Conservation (phyloP, 2,888 invertebrate species). For the Drosophila suboccidentalis region DNA sequence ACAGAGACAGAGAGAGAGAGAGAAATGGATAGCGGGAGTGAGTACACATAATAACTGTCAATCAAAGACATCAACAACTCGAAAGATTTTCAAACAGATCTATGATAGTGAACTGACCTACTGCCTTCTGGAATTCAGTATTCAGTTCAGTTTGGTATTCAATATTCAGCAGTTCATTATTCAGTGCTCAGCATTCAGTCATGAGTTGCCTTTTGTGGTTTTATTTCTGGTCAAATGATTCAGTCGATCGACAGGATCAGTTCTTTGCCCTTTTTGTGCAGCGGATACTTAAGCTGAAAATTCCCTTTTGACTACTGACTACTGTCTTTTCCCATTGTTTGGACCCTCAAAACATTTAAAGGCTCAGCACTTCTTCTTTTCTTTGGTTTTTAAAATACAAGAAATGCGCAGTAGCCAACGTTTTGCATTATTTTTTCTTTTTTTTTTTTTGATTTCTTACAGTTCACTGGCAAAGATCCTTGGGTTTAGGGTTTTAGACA, state of each 20-base stretch:
- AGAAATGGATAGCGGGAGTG: conserved; percentile 1
- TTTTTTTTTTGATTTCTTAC: conserved; percentile 73
- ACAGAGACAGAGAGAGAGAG: background rate
- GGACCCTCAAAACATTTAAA: conserved; percentile 61
- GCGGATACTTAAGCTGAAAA: conserved; percentile 66
- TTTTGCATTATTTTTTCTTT: conserved; percentile 39
- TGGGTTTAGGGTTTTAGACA: conserved; percentile 11
- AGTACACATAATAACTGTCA: conserved; percentile 65
- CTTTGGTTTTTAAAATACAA: conserved; percentile 9
- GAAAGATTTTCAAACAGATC: conserved; percentile 49
- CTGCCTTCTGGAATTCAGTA: conserved; percentile 50
- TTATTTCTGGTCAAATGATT: conserved; percentile 82
- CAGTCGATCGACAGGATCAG: conserved; percentile 69
- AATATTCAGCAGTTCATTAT: conserved; percentile 9
- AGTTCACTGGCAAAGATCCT: conserved; percentile 55
- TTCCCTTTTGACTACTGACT: conserved; percentile 71
- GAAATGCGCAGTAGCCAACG: conserved; percentile 76
- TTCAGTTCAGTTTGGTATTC: conserved; percentile 4
- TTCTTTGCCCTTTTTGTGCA: conserved; percentile 52
- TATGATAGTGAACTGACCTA: conserved; percentile 54
- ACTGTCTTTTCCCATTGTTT: conserved; percentile 63
- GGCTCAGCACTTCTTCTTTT: conserved; percentile 50
- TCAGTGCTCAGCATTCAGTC: conserved; percentile 1
- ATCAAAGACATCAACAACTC: conserved; percentile 67
- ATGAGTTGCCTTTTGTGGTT: conserved; percentile 71